Base-by-base conservation (phyloP, 2,797 vertebrate species). In the Momotus momota region DNA sequence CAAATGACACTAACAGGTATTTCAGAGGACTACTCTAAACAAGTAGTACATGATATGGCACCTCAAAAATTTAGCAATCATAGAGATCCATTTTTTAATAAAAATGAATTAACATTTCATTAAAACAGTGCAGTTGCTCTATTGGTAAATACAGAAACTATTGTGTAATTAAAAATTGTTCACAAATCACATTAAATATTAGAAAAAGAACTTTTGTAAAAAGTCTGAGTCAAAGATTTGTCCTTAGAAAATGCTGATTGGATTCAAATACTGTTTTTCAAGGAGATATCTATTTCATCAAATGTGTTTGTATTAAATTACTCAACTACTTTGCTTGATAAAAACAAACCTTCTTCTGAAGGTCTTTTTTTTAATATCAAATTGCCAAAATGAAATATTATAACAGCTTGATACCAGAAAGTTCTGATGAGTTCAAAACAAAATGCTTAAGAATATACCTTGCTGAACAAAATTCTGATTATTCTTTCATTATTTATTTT, bases 281-380 rank as follows among this genome's bases (percentile, higher is more conserved):
- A 65, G 14, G 74, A 45, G 3, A 16, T 45, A 31, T 14, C 12
- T 78, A 20, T 64, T 78, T 60, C 1, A 5, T 58, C 5, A 49
- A 52, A 86, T 74, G 0, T 33, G 21, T 29, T 51, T 81, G 40
- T 52, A 88, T 67, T n/a, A 0, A 69, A 41, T 64, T 54, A 38
- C 2, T 77, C 27, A 66, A 12, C 2, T 46, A 49, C 7, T 85
- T 72, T 52, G 1, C 4, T 86, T 73, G 3, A 33, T 41, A 40
- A 65, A 73, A 66, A 7, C 0, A 49, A 23, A 5, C 1, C 16
- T 46, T 31, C 1, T 57, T 38, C 40, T 9, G 5, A 29, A 10
- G 15, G 0, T 6, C 0, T 5, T 5, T 9, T 62, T 52, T 58
- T 69, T 20, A 3, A 14, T 48, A 58, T 14, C 7, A 35, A 29